phyloP scores from a whole-genome alignment of 23 tunicate genomes.

The Ciona savignyi region DNA sequence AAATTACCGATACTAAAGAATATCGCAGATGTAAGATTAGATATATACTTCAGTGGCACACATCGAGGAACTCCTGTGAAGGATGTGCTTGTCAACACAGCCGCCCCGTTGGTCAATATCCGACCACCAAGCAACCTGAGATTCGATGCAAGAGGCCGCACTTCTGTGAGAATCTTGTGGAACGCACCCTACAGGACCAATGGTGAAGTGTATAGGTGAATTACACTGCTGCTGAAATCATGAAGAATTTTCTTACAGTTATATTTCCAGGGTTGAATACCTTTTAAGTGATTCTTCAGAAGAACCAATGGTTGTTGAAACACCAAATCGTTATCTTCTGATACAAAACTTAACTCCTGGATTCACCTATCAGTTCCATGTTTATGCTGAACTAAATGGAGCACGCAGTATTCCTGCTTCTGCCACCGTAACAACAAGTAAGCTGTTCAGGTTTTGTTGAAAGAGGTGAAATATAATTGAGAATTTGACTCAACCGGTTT shows the following conservation, averaged over 20 bases:
- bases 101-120: background rate
- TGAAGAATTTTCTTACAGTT: no score
- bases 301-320: background rate
- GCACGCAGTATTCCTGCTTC: constrained; percentile 19
- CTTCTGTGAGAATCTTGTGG: background rate
- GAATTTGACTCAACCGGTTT: no score
- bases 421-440: constrained; percentile 19
- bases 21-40: no score
- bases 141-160: background rate
- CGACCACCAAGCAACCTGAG: background rate
- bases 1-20: no score
- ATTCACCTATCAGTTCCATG: constrained; percentile 18
- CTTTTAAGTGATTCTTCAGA: constrained; percentile 3
- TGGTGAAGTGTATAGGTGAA: background rate
- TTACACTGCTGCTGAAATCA: no score
- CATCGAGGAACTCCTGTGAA: background rate
- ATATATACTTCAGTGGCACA: no score
- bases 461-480: no score
- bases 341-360: constrained; percentile 25
- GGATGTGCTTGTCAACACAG: background rate
- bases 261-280: constrained; percentile 29
- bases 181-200: background rate
- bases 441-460: no score
- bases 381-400: constrained; percentile 21
- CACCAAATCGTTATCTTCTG: background rate